A percentile compares a stretch with the other conserved stretches of the same genome.
Evolutionary conservation across 2,113 vertebrate species (phyloP).

Genomic region (Procavia capensis): DNA sequence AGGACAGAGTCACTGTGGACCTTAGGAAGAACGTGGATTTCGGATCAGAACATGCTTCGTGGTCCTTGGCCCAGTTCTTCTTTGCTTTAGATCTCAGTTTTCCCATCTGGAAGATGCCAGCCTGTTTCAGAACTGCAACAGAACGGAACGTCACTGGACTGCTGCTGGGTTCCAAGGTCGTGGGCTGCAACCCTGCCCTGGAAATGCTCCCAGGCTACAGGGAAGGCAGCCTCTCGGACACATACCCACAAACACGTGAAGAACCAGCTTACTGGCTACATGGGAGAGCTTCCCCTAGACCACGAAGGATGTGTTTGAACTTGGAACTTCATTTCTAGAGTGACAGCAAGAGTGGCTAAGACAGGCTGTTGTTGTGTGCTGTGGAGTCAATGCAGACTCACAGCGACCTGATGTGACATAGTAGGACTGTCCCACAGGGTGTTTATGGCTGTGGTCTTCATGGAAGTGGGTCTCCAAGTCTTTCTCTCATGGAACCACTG

Average conservation of each 20-base stretch:
- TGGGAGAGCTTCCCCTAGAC: accelerated
- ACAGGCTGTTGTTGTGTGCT: background rate
- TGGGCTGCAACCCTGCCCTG: background rate
- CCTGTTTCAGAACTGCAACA: background rate
- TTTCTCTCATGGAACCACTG: background rate
- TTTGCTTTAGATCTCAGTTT: background rate
- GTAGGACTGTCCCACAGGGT: background rate
- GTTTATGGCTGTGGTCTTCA: background rate
- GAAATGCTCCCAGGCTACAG: background rate
- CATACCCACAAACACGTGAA: background rate
- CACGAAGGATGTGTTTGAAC: accelerated
- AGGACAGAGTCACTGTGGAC: background rate
- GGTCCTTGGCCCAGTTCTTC: background rate
- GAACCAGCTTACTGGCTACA: background rate
- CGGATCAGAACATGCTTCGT: background rate
- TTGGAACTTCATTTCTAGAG: accelerated
- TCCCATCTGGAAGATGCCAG: background rate
- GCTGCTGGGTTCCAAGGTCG: background rate
- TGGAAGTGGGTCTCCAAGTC: background rate
- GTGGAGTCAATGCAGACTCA: background rate
- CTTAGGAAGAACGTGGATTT: background rate
- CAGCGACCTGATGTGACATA: background rate
- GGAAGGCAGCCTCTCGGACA: background rate
- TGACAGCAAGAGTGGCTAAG: background rate
- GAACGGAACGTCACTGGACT: background rate